Evolutionary conservation across 2,888 invertebrate genomes (phyloP).

Genomic region (Noctuana brunneofusca): DNA sequence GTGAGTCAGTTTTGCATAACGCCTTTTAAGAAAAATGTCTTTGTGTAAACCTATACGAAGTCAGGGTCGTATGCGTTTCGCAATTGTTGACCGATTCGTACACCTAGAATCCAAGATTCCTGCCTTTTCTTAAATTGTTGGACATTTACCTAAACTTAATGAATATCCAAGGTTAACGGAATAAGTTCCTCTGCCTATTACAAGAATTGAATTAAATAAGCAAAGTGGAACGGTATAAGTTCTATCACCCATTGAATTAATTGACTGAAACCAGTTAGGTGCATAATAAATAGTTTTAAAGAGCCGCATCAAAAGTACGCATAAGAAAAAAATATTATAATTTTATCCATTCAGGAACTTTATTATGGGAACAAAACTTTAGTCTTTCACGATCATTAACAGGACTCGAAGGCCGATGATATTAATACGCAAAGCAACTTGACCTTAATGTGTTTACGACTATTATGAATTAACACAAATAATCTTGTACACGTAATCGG

Average conservation of each 20-base stretch:
- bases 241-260: no score
- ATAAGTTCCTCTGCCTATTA: no score
- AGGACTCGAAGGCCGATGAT: slow-evolving; percentile 16
- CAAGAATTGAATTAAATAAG: no score
- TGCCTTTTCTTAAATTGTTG: background rate
- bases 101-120: background rate
- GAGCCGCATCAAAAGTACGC: background rate
- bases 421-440: slow-evolving; percentile 15
- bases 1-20: slow-evolving; percentile 37
- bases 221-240: no score
- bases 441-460: slow-evolving; percentile 31
- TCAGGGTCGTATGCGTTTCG: slow-evolving; percentile 9
- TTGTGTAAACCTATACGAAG: slow-evolving; percentile 17
- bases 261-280: no score
- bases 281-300: no score
- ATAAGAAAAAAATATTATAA: background rate
- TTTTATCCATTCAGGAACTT: background rate
- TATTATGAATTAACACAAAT: slow-evolving; percentile 27
- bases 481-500: slow-evolving; percentile 27
- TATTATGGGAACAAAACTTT: background rate
- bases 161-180: background rate
- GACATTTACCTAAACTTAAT: background rate
- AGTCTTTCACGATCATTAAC: background rate
- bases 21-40: slow-evolving; percentile 17
- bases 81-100: slow-evolving; percentile 7